phyloP scores from a whole-genome alignment of 2,888 invertebrate genomes.

The Ophion slaviceki region DNA sequence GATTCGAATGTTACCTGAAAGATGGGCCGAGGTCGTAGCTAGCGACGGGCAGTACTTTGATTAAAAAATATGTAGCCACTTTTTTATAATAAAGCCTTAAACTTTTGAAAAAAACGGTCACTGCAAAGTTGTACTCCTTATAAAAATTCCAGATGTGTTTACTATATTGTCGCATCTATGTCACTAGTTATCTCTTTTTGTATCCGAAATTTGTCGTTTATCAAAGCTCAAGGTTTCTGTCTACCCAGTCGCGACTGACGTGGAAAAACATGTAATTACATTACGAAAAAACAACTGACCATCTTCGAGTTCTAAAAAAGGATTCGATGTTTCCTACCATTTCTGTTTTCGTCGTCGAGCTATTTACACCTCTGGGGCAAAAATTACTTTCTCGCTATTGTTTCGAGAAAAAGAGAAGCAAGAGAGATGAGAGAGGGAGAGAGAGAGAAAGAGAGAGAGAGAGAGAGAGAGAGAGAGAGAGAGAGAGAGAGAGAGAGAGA shows the following conservation, averaged over 20 bases:
- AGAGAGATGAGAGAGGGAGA: not conserved
- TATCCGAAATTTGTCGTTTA: not conserved
- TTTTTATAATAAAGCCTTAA: too few species aligned
- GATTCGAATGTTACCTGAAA: too few species aligned
- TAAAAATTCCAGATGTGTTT: too few species aligned
- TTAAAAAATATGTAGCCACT: too few species aligned
- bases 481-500: conserved; percentile 10
- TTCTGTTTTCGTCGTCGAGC: conserved; percentile 9
- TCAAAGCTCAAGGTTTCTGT: not conserved
- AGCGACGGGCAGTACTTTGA: too few species aligned
- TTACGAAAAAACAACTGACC: not conserved
- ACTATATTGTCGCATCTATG: too few species aligned
- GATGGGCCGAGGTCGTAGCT: too few species aligned
- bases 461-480: conserved; percentile 7
- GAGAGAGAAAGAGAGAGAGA: not conserved
- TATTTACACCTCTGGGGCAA: conserved; percentile 11
- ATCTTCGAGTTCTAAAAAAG: conserved; percentile 29
- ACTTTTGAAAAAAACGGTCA: too few species aligned
- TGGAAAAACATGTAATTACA: conserved; percentile 16
- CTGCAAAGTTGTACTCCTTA: too few species aligned
- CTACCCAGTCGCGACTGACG: not conserved
- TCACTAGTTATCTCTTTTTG: too few species aligned
- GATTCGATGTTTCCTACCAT: conserved; percentile 50
- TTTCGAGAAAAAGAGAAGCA: conserved; percentile 27
- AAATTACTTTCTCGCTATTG: conserved; percentile 52